Percentiles rank a stretch among this genome's conserved stretches.
Evolutionary conservation across 2,888 invertebrate species (phyloP).

Genomic region (Platycnemis pennipes): DNA sequence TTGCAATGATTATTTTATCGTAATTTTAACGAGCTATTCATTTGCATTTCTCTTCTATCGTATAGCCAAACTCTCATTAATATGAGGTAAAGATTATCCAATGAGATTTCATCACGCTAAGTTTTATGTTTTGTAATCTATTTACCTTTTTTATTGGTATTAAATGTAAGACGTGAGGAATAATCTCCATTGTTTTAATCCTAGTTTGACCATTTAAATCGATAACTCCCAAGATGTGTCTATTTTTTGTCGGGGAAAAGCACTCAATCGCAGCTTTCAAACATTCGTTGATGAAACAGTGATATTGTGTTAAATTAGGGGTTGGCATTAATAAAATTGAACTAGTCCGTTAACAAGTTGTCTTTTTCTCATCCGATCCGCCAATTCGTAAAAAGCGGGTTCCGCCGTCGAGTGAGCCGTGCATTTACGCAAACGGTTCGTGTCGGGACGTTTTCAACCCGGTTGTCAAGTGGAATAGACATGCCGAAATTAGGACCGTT

Average conservation of each 20-base stretch:
- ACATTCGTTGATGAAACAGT: background rate
- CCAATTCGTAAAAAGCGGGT: background rate
- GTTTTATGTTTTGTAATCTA: too few species aligned
- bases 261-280: background rate
- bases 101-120: too few species aligned
- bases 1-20: too few species aligned
- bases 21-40: too few species aligned
- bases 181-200: background rate
- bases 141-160: too few species aligned
- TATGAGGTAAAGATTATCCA: too few species aligned
- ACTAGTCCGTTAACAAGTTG: slow-evolving; percentile 3
- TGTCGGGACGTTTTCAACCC: background rate
- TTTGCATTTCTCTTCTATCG: too few species aligned
- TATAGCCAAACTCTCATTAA: too few species aligned
- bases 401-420: background rate
- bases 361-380: background rate
- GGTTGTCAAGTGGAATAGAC: background rate
- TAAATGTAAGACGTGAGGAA: too few species aligned
- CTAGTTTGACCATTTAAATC: background rate
- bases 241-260: too few species aligned
- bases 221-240: too few species aligned
- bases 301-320: background rate
- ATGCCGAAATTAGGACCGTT: slow-evolving; percentile 40
- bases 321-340: background rate
- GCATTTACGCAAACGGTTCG: slow-evolving; percentile 22